Evolutionary conservation across 2,797 vertebrate genomes (phyloP).

Genomic region (Paedocypris micromegethes): DNA sequence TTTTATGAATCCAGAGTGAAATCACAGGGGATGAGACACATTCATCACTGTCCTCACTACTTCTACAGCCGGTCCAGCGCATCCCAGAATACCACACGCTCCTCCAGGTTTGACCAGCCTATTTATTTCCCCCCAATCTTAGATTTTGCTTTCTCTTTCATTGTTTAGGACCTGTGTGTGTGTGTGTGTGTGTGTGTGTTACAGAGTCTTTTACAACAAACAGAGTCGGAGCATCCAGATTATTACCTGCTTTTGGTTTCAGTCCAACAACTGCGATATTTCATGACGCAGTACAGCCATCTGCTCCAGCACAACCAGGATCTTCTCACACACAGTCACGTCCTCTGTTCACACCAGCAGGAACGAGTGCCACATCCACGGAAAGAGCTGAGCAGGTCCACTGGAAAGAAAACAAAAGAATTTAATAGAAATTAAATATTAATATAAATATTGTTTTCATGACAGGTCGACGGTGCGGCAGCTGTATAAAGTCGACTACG

Average conservation of each 20-base stretch:
- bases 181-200: conserved; percentile 40
- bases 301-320: conserved; percentile 92
- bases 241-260: conserved; percentile 92
- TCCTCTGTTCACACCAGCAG: conserved; percentile 82
- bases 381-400: conserved; percentile 86
- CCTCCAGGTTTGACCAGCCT: conserved; percentile 69
- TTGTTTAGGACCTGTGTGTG: conserved; percentile 3
- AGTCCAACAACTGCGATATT: conserved; percentile 86
- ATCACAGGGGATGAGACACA: conserved; percentile 80
- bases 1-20: conserved; percentile 58
- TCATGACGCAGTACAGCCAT: conserved; percentile 84
- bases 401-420: conserved; percentile 40
- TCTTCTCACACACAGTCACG: conserved; percentile 83
- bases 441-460: conserved; percentile 13
- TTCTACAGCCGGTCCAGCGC: conserved; percentile 92
- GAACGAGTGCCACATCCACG: conserved; percentile 84
- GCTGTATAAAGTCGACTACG: conserved; percentile 79
- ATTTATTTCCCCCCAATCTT: too few species aligned
- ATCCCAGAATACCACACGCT: conserved; percentile 91
- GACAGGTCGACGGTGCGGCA: conserved; percentile 84
- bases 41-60: conserved; percentile 84
- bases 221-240: conserved; percentile 89
- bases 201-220: conserved; percentile 86
- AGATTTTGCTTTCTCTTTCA: too few species aligned
- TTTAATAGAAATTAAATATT: neutral